Evolutionary conservation across 2,797 vertebrate species (phyloP).

Genomic region (Nyctibius grandis): DNA sequence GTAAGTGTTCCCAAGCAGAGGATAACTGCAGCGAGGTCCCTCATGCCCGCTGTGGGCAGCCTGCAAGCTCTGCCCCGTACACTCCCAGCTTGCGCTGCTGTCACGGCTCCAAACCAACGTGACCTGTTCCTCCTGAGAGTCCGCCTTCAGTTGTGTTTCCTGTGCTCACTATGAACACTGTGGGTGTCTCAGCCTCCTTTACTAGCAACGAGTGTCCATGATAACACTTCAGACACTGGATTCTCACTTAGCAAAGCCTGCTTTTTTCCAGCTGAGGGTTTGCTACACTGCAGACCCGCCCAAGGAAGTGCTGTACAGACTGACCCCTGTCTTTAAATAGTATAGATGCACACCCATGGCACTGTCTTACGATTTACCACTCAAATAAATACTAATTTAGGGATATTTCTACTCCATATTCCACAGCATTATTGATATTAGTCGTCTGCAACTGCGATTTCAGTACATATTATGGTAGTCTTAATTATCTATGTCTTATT

Average conservation of each 20-base stretch:
- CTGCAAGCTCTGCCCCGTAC: background rate
- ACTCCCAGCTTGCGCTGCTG: accelerated
- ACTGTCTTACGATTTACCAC: background rate
- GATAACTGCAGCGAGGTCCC: accelerated
- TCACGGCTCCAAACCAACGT: accelerated
- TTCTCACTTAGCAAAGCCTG: background rate
- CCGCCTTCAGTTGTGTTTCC: background rate
- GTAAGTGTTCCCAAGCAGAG: accelerated
- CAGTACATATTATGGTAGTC: background rate
- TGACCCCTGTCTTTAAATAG: background rate
- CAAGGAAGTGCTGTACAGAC: background rate
- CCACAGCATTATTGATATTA: background rate
- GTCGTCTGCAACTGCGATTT: background rate
- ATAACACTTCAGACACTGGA: background rate
- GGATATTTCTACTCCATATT: background rate
- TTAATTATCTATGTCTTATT: background rate
- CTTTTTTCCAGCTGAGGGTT: background rate
- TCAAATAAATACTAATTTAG: background rate
- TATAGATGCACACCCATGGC: background rate
- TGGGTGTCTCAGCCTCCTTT: background rate
- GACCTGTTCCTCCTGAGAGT: accelerated
- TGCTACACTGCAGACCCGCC: background rate
- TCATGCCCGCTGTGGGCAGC: accelerated
- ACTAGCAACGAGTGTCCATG: accelerated
- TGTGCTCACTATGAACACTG: accelerated